Evolutionary conservation across 2,797 vertebrate genomes (phyloP), one percentile per base, ranked within the genome.

Genomic region (Muscicapa comitata): DNA sequence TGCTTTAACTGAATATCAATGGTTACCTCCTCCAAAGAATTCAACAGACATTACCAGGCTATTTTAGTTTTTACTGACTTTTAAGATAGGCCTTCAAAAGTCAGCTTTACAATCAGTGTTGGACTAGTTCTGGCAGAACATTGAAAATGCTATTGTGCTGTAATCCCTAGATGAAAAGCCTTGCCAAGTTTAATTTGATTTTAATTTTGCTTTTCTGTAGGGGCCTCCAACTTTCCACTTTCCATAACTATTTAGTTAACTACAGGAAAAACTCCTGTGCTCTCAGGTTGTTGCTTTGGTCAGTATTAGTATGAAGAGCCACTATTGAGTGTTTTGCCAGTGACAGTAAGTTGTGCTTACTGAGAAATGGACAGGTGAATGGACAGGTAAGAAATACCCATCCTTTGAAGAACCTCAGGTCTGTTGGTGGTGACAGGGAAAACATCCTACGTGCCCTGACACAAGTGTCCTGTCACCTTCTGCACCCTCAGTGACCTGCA

Each of bases 381-480:
- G 4, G 31, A 13, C 5, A 17, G 42, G 47, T 50, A 35, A 59
- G 61, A 77, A 83, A 72, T 51, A 67, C 2, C 14, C 1, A 0
- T 35, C 7, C 62, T 58, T 47, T 66, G 66, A 75, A 62, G 40
- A 73, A 24, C 4, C 18, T 45, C 26, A 29, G 17, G 20, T 26
- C 11, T 38, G 10, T 33, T 33, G 17, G 15, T 4, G 50, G 68
- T 38, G 29, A 28, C 73, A 68, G 33, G 18, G 19, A 84, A 72
- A 79, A 58, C 12, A 37, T 21, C 33, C 37, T 10, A 5, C 0
- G 0, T 57, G 40, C 12, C 17, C 31, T 58, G 43, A 61, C 3
- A 3, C 50, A 53, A 68, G 37, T 38, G 15, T 66, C 73, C 47
- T 31, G 4, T 26, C n/a, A 31, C 31, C 25, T 55, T 17, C n/a